Evolutionary conservation across 2,797 vertebrate genomes (phyloP).

Genomic region (Tangara arthus): DNA sequence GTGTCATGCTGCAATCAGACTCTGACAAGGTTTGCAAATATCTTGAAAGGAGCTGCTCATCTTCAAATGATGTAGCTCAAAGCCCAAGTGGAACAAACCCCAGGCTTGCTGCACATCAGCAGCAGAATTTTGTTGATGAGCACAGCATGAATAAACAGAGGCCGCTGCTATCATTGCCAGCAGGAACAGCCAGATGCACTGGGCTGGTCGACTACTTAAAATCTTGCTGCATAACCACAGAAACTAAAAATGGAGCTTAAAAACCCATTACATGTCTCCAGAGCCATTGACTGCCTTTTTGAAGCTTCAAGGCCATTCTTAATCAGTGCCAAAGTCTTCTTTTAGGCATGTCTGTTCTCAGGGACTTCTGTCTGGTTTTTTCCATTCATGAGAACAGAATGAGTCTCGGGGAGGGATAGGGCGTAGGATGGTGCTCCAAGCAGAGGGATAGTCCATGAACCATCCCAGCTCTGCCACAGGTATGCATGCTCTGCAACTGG

Average conservation of each 20-base stretch:
- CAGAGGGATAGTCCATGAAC: not conserved
- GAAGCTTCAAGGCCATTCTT: not conserved
- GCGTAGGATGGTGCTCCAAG: not conserved
- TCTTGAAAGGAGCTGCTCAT: constrained; percentile 66
- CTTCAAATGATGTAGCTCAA: constrained; percentile 64
- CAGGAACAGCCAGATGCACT: not conserved
- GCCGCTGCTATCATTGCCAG: not conserved
- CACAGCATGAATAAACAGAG: not conserved
- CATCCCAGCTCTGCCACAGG: not conserved
- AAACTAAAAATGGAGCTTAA: constrained; percentile 24
- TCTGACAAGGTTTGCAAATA: constrained; percentile 74
- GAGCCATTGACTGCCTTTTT: not conserved
- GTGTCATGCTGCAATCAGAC: constrained; percentile 63
- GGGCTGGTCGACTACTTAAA: not conserved
- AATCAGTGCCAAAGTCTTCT: not conserved
- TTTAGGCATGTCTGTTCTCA: not conserved
- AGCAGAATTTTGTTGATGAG: not conserved
- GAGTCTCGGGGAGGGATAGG: not conserved
- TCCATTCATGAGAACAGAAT: not conserved
- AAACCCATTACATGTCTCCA: not conserved
- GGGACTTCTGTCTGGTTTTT: not conserved
- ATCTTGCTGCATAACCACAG: not conserved
- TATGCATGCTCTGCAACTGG: not conserved
- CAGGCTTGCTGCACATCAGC: constrained; percentile 25
- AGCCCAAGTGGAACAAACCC: constrained; percentile 52